These are phyloP conservation scores for Pristionchus japonicus DNA, from an alignment of 2,888 invertebrate species.

Conservation along the genomic window DNA sequence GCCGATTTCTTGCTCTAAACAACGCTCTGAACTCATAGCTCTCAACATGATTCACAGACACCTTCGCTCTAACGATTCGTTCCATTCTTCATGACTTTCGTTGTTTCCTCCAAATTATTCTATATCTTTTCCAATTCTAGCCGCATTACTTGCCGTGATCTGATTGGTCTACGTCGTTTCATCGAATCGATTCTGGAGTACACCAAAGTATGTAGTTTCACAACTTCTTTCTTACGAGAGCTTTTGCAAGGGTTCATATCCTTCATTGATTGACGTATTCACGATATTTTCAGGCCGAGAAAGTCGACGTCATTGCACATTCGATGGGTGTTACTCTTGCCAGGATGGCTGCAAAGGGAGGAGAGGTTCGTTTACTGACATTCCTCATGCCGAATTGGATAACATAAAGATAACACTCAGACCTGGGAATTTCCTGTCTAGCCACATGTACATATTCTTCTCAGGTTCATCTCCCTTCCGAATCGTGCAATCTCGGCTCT, in stretches of 20 bases:
- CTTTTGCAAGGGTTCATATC: background rate
- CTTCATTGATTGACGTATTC: background rate
- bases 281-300: background rate
- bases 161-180: conserved; percentile 53
- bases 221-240: background rate
- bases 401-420: too few species aligned
- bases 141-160: conserved; percentile 39
- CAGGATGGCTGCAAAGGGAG: conserved; percentile 58
- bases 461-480: conserved; percentile 48
- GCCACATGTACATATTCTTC: too few species aligned
- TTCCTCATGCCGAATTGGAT: too few species aligned
- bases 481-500: conserved; percentile 56
- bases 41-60: too few species aligned
- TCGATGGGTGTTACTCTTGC: conserved; percentile 67
- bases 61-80: too few species aligned
- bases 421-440: too few species aligned
- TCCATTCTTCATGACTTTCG: too few species aligned
- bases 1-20: background rate
- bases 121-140: too few species aligned
- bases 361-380: conserved; percentile 48
- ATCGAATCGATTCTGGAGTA: conserved; percentile 61
- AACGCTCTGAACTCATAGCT: background rate
- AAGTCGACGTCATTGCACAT: conserved; percentile 62
- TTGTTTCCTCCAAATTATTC: too few species aligned
- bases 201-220: conserved; percentile 48